These are phyloP conservation scores for Sternotherus odoratus DNA, from an alignment of 2,797 vertebrate genomes.

Conservation along the genomic window DNA sequence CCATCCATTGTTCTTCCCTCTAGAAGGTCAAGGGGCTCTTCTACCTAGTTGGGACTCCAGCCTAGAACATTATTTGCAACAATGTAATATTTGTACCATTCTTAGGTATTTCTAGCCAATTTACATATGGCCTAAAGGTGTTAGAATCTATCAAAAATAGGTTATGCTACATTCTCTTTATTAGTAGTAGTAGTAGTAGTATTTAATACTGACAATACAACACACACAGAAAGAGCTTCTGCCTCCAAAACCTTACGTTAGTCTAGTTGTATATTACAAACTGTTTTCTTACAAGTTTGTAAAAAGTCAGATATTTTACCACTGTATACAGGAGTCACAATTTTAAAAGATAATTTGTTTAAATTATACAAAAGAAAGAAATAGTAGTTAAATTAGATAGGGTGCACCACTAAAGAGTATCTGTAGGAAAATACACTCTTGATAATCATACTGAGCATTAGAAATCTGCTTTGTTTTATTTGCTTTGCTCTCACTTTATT, in stretches of 20 bases:
- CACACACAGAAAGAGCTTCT: background rate
- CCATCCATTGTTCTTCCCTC: background rate
- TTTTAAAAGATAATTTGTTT: background rate
- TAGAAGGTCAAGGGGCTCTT: background rate
- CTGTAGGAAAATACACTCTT: background rate
- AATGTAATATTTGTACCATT: constrained; percentile 7
- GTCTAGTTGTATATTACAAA: background rate
- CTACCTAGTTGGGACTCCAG: background rate
- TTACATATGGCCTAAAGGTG: background rate
- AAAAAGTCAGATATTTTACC: fast-evolving
- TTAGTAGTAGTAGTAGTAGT: background rate
- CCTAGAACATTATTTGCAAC: background rate
- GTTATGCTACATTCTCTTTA: background rate
- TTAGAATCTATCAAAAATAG: background rate
- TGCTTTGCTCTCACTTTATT: background rate
- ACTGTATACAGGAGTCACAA: background rate
- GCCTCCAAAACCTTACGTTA: background rate
- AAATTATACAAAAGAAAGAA: background rate
- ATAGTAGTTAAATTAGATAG: background rate
- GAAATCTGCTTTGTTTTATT: background rate
- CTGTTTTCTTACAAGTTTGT: fast-evolving
- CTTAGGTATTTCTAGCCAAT: background rate
- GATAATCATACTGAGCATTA: fast-evolving
- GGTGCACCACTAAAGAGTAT: fast-evolving
- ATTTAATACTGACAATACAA: background rate